phyloP scores from a whole-genome alignment of 2,113 vertebrate species.

The Grantiella picta region DNA sequence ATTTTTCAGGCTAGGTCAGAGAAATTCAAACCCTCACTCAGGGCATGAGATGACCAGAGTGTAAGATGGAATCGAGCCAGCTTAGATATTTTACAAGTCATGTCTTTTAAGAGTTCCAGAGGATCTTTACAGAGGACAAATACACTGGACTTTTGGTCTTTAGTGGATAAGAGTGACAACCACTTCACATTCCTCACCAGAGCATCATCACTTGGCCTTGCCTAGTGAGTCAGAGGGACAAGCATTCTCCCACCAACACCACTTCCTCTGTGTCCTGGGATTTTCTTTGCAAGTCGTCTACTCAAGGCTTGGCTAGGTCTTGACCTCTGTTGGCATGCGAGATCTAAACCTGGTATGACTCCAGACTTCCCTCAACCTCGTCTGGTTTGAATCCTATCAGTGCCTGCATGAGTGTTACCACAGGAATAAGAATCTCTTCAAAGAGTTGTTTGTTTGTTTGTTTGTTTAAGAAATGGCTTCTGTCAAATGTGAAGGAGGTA shows the following conservation, averaged over 20 bases:
- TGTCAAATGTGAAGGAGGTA: slow-evolving; percentile 6
- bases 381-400: slow-evolving; percentile 52
- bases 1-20: not conserved
- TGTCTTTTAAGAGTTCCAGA: not conserved
- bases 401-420: not conserved
- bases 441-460: not conserved
- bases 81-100: not conserved
- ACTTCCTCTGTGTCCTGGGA: not conserved
- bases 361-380: not conserved
- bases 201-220: rapidly evolving
- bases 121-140: not conserved
- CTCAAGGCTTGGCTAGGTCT: slow-evolving; percentile 4
- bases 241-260: not conserved
- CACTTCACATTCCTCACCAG: not conserved
- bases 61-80: not conserved
- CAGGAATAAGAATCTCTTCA: slow-evolving; percentile 37
- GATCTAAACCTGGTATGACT: slow-evolving; percentile 25
- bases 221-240: not conserved
- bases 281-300: slow-evolving; percentile 14
- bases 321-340: slow-evolving; percentile 37
- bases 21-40: not conserved
- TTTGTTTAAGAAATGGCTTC: not conserved
- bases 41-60: not conserved
- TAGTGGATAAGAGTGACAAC: not conserved
- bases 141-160: not conserved